Evolutionary conservation across 2,888 invertebrate species (phyloP).

Genomic region (Trichacis sp.): DNA sequence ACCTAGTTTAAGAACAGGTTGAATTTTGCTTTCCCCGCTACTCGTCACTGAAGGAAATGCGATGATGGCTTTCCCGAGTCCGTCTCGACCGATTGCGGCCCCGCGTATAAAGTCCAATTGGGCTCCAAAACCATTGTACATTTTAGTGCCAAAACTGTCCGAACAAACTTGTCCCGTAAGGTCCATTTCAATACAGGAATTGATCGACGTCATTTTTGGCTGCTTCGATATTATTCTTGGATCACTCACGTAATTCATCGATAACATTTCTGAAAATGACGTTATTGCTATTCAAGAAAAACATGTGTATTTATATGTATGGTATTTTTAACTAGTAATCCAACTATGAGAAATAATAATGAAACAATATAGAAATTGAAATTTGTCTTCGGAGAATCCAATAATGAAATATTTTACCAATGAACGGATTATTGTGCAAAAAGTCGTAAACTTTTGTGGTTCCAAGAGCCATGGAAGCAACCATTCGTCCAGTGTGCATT

Average conservation of each 20-base stretch:
- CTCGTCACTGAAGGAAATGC: slow-evolving; percentile 86
- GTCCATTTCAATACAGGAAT: slow-evolving; percentile 77
- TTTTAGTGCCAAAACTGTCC: slow-evolving; percentile 73
- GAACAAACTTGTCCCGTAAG: slow-evolving; percentile 76
- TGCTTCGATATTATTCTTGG: slow-evolving; percentile 72
- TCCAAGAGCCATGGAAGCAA: slow-evolving; percentile 74
- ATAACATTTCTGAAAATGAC: slow-evolving; percentile 71
- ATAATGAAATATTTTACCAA: slow-evolving; percentile 63
- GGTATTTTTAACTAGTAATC: too few species aligned
- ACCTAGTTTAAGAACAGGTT: slow-evolving; percentile 85
- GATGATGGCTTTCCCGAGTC: slow-evolving; percentile 90
- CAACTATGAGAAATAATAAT: too few species aligned
- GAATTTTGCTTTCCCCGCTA: slow-evolving; percentile 87
- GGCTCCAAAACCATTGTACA: slow-evolving; percentile 90
- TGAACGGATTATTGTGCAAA: slow-evolving; percentile 75
- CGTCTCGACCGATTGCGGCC: slow-evolving; percentile 86
- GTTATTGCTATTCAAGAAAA: too few species aligned
- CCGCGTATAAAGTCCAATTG: slow-evolving; percentile 96
- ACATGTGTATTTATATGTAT: too few species aligned
- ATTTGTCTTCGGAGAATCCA: neutral
- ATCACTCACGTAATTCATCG: slow-evolving; percentile 72
- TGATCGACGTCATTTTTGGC: slow-evolving; percentile 76
- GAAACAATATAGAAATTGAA: too few species aligned
- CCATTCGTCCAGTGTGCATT: slow-evolving; percentile 73
- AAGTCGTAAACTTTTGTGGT: slow-evolving; percentile 74